A percentile compares a stretch with the other conserved stretches of the same genome.
Evolutionary conservation across 2,113 vertebrate genomes (phyloP).

Genomic region (Gorsachius goisagi): DNA sequence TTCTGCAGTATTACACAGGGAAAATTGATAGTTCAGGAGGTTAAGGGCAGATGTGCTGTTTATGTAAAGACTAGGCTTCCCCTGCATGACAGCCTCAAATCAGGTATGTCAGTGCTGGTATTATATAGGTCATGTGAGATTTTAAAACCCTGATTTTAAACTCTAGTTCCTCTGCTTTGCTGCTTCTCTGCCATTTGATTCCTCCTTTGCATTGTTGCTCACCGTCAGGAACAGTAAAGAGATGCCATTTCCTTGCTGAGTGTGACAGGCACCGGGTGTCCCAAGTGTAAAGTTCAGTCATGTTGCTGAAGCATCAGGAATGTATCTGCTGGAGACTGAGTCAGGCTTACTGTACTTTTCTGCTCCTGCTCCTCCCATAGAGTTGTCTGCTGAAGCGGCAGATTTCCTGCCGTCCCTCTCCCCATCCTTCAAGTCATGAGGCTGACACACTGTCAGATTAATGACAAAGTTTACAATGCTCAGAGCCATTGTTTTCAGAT

Average conservation of each 20-base stretch:
- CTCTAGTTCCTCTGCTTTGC: background rate
- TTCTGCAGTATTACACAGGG: background rate
- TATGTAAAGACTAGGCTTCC: background rate
- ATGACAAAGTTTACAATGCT: background rate
- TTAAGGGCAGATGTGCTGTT: slow-evolving; percentile 11
- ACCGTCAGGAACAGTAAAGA: background rate
- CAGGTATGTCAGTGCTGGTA: background rate
- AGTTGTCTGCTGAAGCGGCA: slow-evolving; percentile 23
- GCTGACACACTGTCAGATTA: background rate
- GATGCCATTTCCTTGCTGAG: background rate
- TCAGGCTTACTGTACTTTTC: background rate
- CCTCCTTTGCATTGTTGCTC: background rate
- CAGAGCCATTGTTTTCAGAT: background rate
- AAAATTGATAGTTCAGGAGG: slow-evolving; percentile 30
- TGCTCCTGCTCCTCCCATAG: background rate
- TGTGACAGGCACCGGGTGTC: background rate
- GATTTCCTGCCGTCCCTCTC: background rate
- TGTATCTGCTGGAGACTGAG: background rate
- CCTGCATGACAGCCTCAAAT: background rate
- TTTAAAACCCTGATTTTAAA: background rate
- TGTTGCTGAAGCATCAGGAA: slow-evolving; percentile 26
- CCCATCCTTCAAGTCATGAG: background rate
- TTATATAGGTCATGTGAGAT: background rate
- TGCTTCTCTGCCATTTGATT: background rate
- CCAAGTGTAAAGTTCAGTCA: background rate